Evolutionary conservation across 2,797 vertebrate genomes (phyloP).

Genomic region (Danio jaintianensis): DNA sequence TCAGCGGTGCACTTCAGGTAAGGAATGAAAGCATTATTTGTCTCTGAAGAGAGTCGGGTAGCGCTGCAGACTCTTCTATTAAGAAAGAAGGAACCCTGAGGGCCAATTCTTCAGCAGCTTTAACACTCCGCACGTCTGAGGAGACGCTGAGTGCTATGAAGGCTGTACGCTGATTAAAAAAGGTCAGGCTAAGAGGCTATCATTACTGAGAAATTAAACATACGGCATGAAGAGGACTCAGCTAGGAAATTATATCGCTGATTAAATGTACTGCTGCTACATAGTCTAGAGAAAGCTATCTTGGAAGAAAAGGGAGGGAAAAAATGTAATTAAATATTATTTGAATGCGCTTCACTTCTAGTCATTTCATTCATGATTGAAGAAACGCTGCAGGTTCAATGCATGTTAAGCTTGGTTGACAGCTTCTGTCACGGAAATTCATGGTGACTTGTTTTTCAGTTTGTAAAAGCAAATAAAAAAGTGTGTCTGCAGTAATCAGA

Average conservation of each 20-base stretch:
- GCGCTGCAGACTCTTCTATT: neutral
- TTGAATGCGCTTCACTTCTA: conserved; percentile 30
- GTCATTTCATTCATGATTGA: conserved; percentile 25
- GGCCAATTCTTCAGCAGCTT: conserved; percentile 25
- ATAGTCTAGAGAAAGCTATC: conserved; percentile 46
- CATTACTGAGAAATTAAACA: conserved; percentile 46
- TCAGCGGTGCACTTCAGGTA: conserved; percentile 39
- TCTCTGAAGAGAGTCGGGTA: conserved; percentile 15
- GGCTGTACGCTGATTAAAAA: conserved; percentile 35
- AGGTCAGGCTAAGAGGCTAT: conserved; percentile 41
- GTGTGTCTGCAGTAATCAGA: neutral
- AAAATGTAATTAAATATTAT: conserved; percentile 49
- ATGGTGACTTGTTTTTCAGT: neutral
- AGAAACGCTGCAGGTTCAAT: neutral
- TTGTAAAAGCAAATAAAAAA: conserved; percentile 10
- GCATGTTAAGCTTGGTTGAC: conserved; percentile 23
- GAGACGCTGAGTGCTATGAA: conserved; percentile 29
- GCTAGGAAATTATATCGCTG: conserved; percentile 42
- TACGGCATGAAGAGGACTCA: conserved; percentile 14
- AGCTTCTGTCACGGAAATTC: conserved; percentile 3
- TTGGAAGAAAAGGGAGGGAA: neutral
- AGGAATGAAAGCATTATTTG: conserved; percentile 28
- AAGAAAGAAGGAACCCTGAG: conserved; percentile 33
- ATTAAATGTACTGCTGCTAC: conserved; percentile 47
- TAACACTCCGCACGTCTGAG: conserved; percentile 20